Evolutionary conservation across 2,797 vertebrate genomes (phyloP), one percentile per base, ranked within the genome.

Genomic region (Melanotaenia pygmaea): DNA sequence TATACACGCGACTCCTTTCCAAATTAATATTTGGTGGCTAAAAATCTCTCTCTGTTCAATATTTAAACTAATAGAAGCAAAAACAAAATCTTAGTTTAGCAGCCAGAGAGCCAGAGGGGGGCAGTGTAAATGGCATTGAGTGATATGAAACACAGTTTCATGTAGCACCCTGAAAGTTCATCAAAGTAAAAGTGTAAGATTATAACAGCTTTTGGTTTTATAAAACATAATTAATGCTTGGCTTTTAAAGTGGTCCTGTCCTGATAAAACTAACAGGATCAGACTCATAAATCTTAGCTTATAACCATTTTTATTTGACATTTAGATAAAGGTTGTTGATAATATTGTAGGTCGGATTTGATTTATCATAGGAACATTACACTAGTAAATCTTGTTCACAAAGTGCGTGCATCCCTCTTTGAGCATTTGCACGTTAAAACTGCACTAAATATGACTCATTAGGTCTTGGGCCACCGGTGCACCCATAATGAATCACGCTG

Each of bases 381-480:
- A 77, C 38, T 22, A 24, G 22, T 18, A 26, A 1, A 30, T 11
- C 53, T 40, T 79, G 56, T 72, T 77, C 79, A 53, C 28, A 24
- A 24, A 50, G 45, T 45, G 3, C 28, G 16, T 45, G 0, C 45
- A 20, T 63, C 24, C 20, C 28, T 59, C 34, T 72, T 34, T 53
- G 63, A 76, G 68, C 22, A 24, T 81, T 86, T 81, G 67, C 68
- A 63, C 28, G 54, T 80, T 59, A 62, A 64, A 76, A 54, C 59
- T 13, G 26, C 76, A 68, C 76, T 72, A 71, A 81, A 74, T 81
- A 79, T 77, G 71, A 82, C 85, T 88, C 89, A 90, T 89, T 90
- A 89, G 86, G 77, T 92, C 85, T 59, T 7, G 20, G 81, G 72
- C 90, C 89, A 91, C 91, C 91, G 92, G 92, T 89, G 89, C 83